Evolutionary conservation across 2,888 invertebrate genomes (phyloP).

Genomic region (Malthinus seriepunctatus): DNA sequence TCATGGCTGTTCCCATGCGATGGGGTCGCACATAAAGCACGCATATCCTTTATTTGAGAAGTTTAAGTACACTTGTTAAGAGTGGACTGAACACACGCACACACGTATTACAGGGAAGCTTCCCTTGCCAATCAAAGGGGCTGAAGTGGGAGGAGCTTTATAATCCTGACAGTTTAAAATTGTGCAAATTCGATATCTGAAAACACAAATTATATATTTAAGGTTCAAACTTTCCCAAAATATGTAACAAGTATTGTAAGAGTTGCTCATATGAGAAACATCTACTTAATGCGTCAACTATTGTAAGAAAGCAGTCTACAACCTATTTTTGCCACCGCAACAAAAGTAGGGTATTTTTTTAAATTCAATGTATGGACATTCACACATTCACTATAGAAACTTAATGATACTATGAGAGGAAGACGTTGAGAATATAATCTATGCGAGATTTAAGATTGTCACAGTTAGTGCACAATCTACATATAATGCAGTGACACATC

Average conservation of each 20-base stretch:
- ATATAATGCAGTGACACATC: constrained; percentile 56
- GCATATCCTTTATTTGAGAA: constrained; percentile 39
- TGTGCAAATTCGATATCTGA: constrained; percentile 31
- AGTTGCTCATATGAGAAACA: constrained; percentile 3
- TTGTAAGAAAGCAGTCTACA: constrained; percentile 5
- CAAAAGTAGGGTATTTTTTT: neutral
- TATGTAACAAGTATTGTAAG: neutral
- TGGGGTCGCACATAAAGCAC: constrained; percentile 41
- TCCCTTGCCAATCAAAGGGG: constrained; percentile 40
- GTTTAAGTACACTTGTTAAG: constrained; percentile 38
- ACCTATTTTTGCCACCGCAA: constrained; percentile 9
- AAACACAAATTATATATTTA: constrained; percentile 19
- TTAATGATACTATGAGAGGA: constrained; percentile 13
- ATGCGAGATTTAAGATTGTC: constrained; percentile 50
- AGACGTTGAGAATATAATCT: constrained; percentile 29
- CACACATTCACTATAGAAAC: constrained; percentile 6
- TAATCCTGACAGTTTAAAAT: constrained; percentile 24
- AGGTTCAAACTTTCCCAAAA: constrained; percentile 23
- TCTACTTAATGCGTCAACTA: constrained; percentile 1
- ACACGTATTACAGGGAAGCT: constrained; percentile 32
- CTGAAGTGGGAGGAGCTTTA: constrained; percentile 40
- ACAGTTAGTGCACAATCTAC: constrained; percentile 55
- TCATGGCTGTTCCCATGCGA: constrained; percentile 38
- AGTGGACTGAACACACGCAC: constrained; percentile 35
- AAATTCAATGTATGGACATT: neutral